Conservation (phyloP, 2,888 invertebrate species). For the Laspeyria flexula region DNA sequence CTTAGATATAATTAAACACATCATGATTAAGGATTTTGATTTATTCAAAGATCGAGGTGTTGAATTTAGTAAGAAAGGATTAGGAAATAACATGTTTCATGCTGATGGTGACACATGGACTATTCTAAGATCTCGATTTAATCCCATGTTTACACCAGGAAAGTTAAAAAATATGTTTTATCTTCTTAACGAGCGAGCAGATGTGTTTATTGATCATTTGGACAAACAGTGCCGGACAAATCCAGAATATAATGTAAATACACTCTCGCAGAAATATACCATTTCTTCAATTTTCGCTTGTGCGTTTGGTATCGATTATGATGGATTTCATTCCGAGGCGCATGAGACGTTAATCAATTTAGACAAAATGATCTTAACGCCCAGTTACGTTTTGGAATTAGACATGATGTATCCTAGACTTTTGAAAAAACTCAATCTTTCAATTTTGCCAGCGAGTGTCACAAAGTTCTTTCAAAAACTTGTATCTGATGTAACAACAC, state of each 20-base stretch:
- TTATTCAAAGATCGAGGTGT: constrained; percentile 58
- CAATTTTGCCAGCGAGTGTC: constrained; percentile 45
- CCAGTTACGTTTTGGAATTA: constrained; percentile 37
- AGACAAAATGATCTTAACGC: constrained; percentile 28
- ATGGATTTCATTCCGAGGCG: neutral
- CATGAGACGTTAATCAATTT: neutral
- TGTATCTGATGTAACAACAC: constrained; percentile 42
- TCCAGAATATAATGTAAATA: neutral
- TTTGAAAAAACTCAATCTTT: constrained; percentile 47
- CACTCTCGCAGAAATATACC: constrained; percentile 2
- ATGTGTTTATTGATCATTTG: constrained; percentile 50
- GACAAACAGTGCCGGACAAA: constrained; percentile 15
- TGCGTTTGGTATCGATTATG: constrained; percentile 4
- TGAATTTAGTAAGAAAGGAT: constrained; percentile 54
- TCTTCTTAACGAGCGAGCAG: constrained; percentile 52
- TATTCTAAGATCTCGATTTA: constrained; percentile 55
- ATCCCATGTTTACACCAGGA: constrained; percentile 64
- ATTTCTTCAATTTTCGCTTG: constrained; percentile 2
- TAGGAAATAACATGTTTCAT: constrained; percentile 62
- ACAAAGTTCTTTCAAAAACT: constrained; percentile 49
- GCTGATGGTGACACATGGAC: constrained; percentile 62
- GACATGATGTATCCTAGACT: constrained; percentile 60
- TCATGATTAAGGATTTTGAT: constrained; percentile 67
- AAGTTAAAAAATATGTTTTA: constrained; percentile 68
- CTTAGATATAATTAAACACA: constrained; percentile 46